A percentile compares a stretch with the other conserved stretches of the same genome.
These are phyloP conservation scores for Enoplosus armatus DNA, from an alignment of 2,797 vertebrate species.

Conservation along the genomic window DNA sequence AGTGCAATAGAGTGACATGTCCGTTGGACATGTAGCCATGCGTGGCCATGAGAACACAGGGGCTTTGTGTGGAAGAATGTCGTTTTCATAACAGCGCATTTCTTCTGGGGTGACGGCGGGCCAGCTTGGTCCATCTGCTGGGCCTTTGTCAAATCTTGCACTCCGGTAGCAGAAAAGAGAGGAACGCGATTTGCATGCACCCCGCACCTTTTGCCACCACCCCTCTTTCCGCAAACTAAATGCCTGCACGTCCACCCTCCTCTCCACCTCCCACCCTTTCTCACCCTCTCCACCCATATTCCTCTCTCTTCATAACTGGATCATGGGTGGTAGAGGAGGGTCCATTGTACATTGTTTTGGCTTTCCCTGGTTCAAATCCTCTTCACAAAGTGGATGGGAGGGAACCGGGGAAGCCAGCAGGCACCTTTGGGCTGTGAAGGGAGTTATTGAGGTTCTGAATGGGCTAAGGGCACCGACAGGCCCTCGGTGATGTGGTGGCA, in stretches of 20 bases:
- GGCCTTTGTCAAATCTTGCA: constrained; percentile 82
- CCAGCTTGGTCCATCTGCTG: constrained; percentile 82
- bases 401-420: constrained; percentile 67
- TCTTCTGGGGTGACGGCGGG: constrained; percentile 77
- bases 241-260: constrained; percentile 56
- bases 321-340: constrained; percentile 73
- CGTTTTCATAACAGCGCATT: constrained; percentile 85
- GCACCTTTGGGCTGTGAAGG: constrained; percentile 68
- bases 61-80: constrained; percentile 87
- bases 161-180: constrained; percentile 66
- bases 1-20: constrained; percentile 65
- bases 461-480: constrained; percentile 67
- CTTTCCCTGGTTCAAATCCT: constrained; percentile 77
- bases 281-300: constrained; percentile 71
- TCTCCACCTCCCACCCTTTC: constrained; percentile 46
- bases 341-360: constrained; percentile 77
- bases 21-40: constrained; percentile 74
- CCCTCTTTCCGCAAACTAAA: constrained; percentile 61
- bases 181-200: constrained; percentile 83
- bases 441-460: constrained; percentile 72
- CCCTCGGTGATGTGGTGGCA: constrained; percentile 77
- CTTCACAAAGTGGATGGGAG: constrained; percentile 70
- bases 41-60: constrained; percentile 80
- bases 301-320: constrained; percentile 76
- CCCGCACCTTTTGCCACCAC: constrained; percentile 76